Base-by-base conservation (phyloP, 2,888 invertebrate species). In the Eupithecia abbreviata region DNA sequence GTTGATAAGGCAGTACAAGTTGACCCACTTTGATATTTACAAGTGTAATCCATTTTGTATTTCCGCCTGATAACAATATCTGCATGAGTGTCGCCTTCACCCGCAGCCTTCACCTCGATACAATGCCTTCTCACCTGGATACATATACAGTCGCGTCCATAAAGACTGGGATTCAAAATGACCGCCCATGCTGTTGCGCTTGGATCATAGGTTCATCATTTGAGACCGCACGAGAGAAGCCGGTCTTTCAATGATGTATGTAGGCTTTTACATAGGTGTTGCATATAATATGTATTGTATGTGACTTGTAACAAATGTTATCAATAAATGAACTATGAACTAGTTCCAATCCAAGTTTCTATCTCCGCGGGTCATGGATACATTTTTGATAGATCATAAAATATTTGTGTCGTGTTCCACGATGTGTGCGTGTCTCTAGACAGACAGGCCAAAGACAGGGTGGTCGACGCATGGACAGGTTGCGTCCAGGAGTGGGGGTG, bases 31-130 rank as follows among this genome's bases (percentile, higher is more conserved):
- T 2, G 30, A 41, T 42, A 42, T 0, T 66, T 66, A 4, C 15
- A 41, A n/a, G 13, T 66, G 66, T 66, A 66, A 66, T 66, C 66
- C 66, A 66, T 42, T 66, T 66, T 66, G 42, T 66, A 15, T 66
- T 41, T 66, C 41, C 66, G 66, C 13, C 42, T 66, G 66, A 66
- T 66, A 41, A 42, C 13, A 42, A 15, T 66, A 41, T 66, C 65
- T 42, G 65, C 30, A 6, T 6, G 66, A 58, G 1, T 62, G 13
- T 55, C 55, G 15, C 66, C 66, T 66, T 66, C 41, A 65, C 30
- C 65, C 30, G 30, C 1, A 30, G 15, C 66, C 66, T 66, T 66
- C 41, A 65, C 30, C 65, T 65, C 65, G 5, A 65, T 13, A 10
- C 65, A 41, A 5, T 41, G 41, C 12, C 5, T n/a, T n/a, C n/a